phyloP scores from a whole-genome alignment of 2,797 vertebrate species.

The Siniperca obscura region DNA sequence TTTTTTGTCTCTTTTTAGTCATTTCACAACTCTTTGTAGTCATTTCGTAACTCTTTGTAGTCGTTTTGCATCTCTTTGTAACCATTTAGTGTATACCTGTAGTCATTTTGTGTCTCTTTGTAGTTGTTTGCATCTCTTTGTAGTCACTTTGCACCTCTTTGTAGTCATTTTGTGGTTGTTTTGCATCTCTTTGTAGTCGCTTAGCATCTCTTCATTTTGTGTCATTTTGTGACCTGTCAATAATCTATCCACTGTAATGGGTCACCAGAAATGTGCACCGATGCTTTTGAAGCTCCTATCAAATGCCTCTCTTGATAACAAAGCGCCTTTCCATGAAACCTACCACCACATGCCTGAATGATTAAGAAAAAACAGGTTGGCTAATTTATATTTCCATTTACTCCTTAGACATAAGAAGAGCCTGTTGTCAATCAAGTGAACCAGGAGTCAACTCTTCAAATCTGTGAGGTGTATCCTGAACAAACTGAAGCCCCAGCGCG shows the following conservation, averaged over 20 bases:
- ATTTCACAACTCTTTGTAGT: neutral
- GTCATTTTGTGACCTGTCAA: neutral
- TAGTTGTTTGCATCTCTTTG: neutral
- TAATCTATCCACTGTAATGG: neutral
- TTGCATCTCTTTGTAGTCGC: neutral
- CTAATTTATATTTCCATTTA: slow-evolving; percentile 19
- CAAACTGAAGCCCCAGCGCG: slow-evolving; percentile 28
- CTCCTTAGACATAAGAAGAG: slow-evolving; percentile 54
- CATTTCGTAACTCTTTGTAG: neutral
- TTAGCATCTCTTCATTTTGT: neutral
- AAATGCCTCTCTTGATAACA: slow-evolving; percentile 5
- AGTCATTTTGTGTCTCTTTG: neutral
- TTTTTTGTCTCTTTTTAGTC: neutral
- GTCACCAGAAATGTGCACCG: neutral
- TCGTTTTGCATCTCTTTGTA: neutral
- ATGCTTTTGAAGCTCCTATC: neutral
- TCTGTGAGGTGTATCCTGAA: slow-evolving; percentile 40
- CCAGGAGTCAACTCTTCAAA: slow-evolving; percentile 13
- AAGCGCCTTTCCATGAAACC: neutral
- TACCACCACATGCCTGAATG: neutral
- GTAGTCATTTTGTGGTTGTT: neutral
- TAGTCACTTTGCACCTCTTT: neutral
- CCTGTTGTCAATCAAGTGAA: slow-evolving; percentile 19
- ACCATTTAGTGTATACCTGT: no score
- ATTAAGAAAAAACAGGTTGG: neutral